Base-by-base conservation (phyloP, 2,113 vertebrate genomes). In the Myanophis thanlyinensis region DNA sequence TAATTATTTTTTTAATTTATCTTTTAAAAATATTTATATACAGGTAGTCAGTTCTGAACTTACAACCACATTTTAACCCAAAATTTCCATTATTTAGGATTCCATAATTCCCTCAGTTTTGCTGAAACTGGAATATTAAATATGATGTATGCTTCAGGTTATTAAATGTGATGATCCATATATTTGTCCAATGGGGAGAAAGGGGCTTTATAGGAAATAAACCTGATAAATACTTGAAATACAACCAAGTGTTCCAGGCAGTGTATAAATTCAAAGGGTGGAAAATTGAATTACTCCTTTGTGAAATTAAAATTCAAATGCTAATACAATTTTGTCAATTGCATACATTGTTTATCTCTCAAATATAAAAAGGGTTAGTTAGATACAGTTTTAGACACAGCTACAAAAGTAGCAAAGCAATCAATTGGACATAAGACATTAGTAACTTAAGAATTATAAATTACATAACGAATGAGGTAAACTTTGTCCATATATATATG, bases 271-370 rank as follows among this genome's bases (percentile, higher is more conserved):
- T 53, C 25, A 56, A 91, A 85, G 18, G 40, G 22, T 85, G 51
- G 51, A n/a, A 91, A 85, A 91, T 91, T 85, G 73, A 91, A 91
- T 85, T 49, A 85, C 35, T 91, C 73, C 51, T 90, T 53, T 90
- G 48, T 90, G 89, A 80, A 90, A 90, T 90, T 84, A 84, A 90
- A 84, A 52, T 48, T 15, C 9, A 11, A 11, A 53, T 52, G n/a
- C 44, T 90, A 52, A 90, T 90, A 4, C 35, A 52, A 10, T 27
- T 89, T 40, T 54, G 27, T 90, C 53, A 44, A 8, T 46, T 56
- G 20, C 40, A 27, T 40, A 89, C 30, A 47, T 15, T 18, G 23
- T 44, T 40, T 46, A 85, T 20, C 3, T 22, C 44, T 22, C 15
- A 85, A 85, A 40, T 46, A 23, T 44, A 85, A 85, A 44, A 85